Base-by-base conservation (phyloP, 1,140 invertebrate genomes). In the Drosophila saltans region DNA sequence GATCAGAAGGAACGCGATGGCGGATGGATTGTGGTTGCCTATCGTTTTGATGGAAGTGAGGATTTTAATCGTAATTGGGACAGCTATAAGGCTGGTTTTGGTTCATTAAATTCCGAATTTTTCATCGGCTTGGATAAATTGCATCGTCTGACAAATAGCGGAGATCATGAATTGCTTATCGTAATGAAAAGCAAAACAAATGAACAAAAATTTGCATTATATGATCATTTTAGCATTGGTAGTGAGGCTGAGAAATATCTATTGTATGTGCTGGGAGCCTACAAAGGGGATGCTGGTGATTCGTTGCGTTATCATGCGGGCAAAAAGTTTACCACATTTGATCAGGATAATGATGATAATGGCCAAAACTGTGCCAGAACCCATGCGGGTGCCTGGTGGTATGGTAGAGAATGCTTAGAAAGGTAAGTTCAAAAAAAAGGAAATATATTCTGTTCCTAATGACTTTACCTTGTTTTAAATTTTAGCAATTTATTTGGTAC, bases 281-380 rank as follows among this genome's bases (percentile, higher is more conserved):
- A 95, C 81, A 93, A 91, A 30, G 96, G 96, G 10, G 94, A 94
- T 77, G 94, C 95, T 55, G 95, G 93, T 8, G 95, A 97, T 88
- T 95, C 95, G 0, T 81, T 97, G 60, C 92, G 93, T 10, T 95
- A 95, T 40, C 96, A 96, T 81, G 94, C 95, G 56, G 95, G 94
- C 2, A 94, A 95, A 80, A 94, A 94, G 81, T 97, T 96, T 91
- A 96, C 95, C 41, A 96, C 96, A 0, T 92, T 91, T 8, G 96
- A 97, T 68, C 90, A 93, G 30, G 96, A 97, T 84, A 95, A 96
- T 79, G 96, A 97, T 75, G 93, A 93, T 11, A 95, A 94, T 91
- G 93, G 93, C 33, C 95, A 95, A 60, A 94, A 95, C 58, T 97
- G 96, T 91, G 95, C 96, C 0, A 80, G 93, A 21, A 93, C 94